These are phyloP conservation scores for Lepisosteus oculatus DNA, from an alignment of 2,113 vertebrate species.

Conservation along the genomic window DNA sequence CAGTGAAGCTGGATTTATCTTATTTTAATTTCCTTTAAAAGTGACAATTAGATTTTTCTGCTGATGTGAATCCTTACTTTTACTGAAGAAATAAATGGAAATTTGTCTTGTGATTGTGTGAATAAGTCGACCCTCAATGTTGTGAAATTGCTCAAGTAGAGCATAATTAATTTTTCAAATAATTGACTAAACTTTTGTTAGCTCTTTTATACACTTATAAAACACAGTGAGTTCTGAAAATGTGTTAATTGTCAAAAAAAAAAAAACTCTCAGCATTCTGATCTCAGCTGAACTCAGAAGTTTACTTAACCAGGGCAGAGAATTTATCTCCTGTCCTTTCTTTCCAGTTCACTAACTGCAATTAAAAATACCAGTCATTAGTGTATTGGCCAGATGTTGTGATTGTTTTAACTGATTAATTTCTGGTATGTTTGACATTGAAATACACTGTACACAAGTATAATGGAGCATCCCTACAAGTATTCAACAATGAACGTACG, in stretches of 20 bases:
- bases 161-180: no score
- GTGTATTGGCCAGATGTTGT: constrained; percentile 60
- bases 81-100: no score
- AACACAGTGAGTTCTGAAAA: constrained; percentile 1
- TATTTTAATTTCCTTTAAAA: no score
- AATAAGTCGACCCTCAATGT: no score
- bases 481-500: not conserved
- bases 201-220: not conserved
- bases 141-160: no score
- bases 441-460: constrained; percentile 30
- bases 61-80: no score
- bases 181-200: no score
- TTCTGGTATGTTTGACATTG: constrained; percentile 48
- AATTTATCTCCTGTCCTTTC: constrained; percentile 45
- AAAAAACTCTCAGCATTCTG: constrained; percentile 30
- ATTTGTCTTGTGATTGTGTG: no score
- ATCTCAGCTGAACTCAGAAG: constrained; percentile 24
- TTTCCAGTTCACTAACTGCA: constrained; percentile 59
- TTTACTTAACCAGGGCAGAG: constrained; percentile 40
- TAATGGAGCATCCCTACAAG: no score
- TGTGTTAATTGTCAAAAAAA: constrained; percentile 34
- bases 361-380: constrained; percentile 57
- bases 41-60: no score
- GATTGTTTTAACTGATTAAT: constrained; percentile 58
- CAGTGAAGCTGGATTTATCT: no score